Conservation (phyloP, 2,113 vertebrate species). For the Peucedramus taeniatus region DNA sequence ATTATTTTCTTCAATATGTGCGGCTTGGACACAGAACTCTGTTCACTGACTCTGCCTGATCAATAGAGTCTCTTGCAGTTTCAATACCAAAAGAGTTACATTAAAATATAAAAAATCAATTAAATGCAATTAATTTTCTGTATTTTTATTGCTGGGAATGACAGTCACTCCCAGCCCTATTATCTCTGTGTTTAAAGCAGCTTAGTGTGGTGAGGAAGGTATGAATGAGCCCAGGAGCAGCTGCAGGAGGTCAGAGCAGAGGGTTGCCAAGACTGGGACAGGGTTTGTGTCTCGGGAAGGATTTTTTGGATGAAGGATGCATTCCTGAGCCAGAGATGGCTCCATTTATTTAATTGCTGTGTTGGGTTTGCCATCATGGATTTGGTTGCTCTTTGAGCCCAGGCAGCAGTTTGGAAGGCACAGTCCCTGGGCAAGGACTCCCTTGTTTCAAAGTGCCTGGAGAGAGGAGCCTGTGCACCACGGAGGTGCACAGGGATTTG, state of each 20-base stretch:
- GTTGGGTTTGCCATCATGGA: not conserved
- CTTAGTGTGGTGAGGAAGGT: not conserved
- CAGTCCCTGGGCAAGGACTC: not conserved
- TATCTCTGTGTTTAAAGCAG: not conserved
- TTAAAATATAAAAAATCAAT: slow-evolving; percentile 51
- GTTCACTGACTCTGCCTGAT: not conserved
- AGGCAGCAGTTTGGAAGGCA: not conserved
- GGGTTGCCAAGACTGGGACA: not conserved
- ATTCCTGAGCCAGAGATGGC: not conserved
- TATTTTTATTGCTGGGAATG: slow-evolving; percentile 39
- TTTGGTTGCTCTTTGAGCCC: not conserved
- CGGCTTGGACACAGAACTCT: not conserved
- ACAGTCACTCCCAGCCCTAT: not conserved
- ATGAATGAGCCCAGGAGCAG: not conserved
- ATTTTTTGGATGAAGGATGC: not conserved
- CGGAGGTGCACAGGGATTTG: fast-evolving
- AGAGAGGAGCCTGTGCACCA: not conserved
- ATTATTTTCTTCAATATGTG: not conserved
- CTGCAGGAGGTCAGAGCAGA: not conserved
- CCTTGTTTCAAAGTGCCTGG: not conserved
- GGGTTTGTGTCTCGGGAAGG: not conserved
- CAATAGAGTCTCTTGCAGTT: not conserved
- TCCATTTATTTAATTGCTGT: not conserved
- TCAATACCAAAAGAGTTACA: slow-evolving; percentile 43
- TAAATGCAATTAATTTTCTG: slow-evolving; percentile 33